These are phyloP conservation scores for Sceloporus undulatus DNA, from an alignment of 2,113 vertebrate genomes.

Conservation along the genomic window DNA sequence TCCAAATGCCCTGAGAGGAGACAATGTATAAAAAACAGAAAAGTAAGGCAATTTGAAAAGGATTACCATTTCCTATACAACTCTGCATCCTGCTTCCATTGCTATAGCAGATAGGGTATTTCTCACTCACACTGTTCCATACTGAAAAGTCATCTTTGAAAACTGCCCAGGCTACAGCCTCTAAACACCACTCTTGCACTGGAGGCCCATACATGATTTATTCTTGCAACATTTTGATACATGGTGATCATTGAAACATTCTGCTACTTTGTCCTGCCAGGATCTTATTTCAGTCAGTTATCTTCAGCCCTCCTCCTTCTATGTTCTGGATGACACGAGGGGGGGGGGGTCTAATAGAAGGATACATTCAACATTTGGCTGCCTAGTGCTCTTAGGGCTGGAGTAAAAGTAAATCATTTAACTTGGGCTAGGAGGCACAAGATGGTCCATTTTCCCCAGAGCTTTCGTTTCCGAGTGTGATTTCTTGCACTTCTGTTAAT, in stretches of 20 bases:
- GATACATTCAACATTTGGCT: not conserved
- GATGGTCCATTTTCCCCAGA: not conserved
- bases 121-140: not conserved
- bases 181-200: not conserved
- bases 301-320: not conserved
- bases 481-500: not conserved
- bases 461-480: not conserved
- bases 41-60: not conserved
- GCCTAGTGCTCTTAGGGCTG: not conserved
- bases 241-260: not conserved
- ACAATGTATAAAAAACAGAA: not conserved
- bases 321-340: not conserved
- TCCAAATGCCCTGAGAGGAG: conserved; percentile 87
- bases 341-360: not conserved
- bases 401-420: not conserved
- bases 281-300: not conserved
- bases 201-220: not conserved
- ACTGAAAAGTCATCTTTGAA: not conserved
- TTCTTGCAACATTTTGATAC: not conserved
- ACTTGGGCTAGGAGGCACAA: not conserved
- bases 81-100: not conserved
- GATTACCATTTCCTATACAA: not conserved
- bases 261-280: not conserved
- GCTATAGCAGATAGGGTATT: not conserved
- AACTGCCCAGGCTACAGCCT: not conserved